Evolutionary conservation across 2,797 vertebrate genomes (phyloP), one percentile per base, ranked within the genome.

Genomic region (Spheniscus humboldti): DNA sequence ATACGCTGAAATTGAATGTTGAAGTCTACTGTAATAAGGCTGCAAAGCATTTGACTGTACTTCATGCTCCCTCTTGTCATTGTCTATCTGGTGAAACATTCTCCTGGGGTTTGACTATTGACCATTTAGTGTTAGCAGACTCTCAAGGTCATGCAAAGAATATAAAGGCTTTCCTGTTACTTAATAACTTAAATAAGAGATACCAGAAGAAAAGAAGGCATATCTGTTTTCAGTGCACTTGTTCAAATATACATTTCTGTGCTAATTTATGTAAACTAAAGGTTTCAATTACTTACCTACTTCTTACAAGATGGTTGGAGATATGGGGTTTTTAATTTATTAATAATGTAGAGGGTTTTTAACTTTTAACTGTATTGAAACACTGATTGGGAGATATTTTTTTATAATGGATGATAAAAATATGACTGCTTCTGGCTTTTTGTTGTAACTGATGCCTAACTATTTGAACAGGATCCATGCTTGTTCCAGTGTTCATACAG

Each of bases 221-320:
- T 69, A 79, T 97, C 98, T 98, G 98, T 97, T 98, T 98, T 98
- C 98, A 98, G 98, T 98, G 98, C 98, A 94, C 90, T 92, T 91
- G 93, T 86, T 97, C 84, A 93, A 92, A 92, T 63, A 94, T 63
- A 90, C 41, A 50, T 90, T 93, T 82, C 56, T 92, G 80, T 93
- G 90, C 92, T 96, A 97, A 95, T 93, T 94, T 94, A 86, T 94
- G 67, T 96, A 87, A 97, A 85, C 96, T 97, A 97, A 94, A 86
- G 28, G 24, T 90, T 93, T 97, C 96, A 97, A 97, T 95, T 74
- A 94, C 93, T 95, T 94, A 93, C 81, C 94, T 94, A 84, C 92
- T 96, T 96, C 94, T 96, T 92, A 97, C 28, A 35, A 60, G 86
- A 81, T 92, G 71, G 73, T 80, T 87, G 35, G 62, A 94, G 76